phyloP scores from a whole-genome alignment of 1,140 invertebrate species.

The Neodiprion pinetum region DNA sequence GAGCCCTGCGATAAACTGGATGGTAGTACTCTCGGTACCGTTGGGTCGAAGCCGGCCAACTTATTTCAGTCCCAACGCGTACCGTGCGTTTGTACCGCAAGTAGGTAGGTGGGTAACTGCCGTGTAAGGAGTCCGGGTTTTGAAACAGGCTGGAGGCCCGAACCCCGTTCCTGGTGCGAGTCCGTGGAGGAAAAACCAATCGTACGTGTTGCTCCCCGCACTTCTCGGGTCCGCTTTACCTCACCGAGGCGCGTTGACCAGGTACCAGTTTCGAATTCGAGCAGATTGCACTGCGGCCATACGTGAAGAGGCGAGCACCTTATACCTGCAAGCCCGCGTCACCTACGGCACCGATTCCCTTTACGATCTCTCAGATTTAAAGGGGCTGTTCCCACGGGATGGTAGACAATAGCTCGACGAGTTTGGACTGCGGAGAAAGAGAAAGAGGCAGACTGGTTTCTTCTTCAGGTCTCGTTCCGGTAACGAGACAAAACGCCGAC shows the following conservation, averaged over 20 bases:
- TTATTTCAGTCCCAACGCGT: background rate
- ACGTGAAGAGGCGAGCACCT: too few relatives aligned
- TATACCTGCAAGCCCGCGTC: too few relatives aligned
- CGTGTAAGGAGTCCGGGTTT: background rate
- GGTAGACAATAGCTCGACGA: background rate
- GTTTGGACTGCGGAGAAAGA: too few relatives aligned
- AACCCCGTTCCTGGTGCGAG: too few relatives aligned
- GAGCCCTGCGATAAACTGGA: background rate
- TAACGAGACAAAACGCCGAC: background rate
- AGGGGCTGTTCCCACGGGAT: background rate
- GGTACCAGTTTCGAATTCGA: too few relatives aligned
- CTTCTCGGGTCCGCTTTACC: too few relatives aligned
- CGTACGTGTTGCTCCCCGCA: background rate
- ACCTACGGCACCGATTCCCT: too few relatives aligned
- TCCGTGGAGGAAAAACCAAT: background rate
- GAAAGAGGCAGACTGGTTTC: background rate
- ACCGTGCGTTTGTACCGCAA: too few relatives aligned
- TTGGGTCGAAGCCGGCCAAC: background rate
- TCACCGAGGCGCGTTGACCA: too few relatives aligned
- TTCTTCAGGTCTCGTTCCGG: background rate
- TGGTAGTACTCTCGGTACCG: constrained; percentile 5
- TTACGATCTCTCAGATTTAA: too few relatives aligned
- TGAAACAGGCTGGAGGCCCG: background rate
- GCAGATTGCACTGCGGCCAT: too few relatives aligned
- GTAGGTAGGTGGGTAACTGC: background rate